Evolutionary conservation across 2,888 invertebrate species (phyloP), one percentile per base, ranked within the genome.

Genomic region (Allolobophora icterica): DNA sequence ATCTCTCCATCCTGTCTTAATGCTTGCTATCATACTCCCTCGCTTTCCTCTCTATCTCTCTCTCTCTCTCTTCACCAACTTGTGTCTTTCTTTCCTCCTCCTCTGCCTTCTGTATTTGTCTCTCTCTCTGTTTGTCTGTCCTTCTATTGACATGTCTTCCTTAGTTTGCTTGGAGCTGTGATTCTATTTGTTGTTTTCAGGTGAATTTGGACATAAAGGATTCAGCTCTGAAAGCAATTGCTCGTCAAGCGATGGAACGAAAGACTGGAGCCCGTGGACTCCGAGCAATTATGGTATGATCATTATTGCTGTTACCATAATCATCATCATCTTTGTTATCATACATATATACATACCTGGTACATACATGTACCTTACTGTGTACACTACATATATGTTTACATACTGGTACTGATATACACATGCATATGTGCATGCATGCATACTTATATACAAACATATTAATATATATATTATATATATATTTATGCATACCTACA

Each of bases 191-290:
- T 35, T 42, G 45, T 45, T 17, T 93, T 42, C 97, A 98, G 96
- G 98, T 99, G 93, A 98, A 98, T 93, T 96, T 99, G 92, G 97
- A 97, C 89, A 98, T 99, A 95, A 97, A 98, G 21, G 96, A 97
- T 0, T 98, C 98, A 89, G 98, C 99, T n/a, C 96, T 99, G 38
- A 96, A 96, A 93, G 97, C 98, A n/a, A 98, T 99, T 92, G 98
- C 99, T 17, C 96, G 96, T 91, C 96, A 97, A 93, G 99, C 99
- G 89, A 97, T 99, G 97, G 98, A 99, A 95, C 94, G 94, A 91
- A 98, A 99, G 96, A 99, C 99, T 0, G 99, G 99, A 90, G 99
- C 99, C 0, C 96, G 99, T 93, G 99, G 99, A 3, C 96, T 99
- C 42, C 96, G 99, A 92, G 98, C 98, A 30, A 99, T 99, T 94